Evolutionary conservation across 2,113 vertebrate genomes (phyloP).

Genomic region (Centrocercus urophasianus): DNA sequence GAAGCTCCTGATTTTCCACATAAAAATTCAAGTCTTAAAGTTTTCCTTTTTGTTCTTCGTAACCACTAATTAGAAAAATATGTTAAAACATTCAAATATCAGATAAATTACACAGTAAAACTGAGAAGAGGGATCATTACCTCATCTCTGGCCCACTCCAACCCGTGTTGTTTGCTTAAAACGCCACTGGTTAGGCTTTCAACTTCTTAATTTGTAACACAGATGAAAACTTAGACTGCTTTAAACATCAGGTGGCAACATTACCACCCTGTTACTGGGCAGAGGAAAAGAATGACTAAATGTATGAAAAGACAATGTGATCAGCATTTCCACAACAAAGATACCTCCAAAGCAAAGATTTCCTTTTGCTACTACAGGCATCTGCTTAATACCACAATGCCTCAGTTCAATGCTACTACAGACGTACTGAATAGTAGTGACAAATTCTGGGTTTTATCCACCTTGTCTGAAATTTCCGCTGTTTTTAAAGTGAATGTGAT

Average conservation of each 20-base stretch:
- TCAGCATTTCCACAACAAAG: not conserved
- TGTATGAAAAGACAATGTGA: not conserved
- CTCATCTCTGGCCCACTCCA: not conserved
- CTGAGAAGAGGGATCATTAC: not conserved
- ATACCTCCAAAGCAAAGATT: not conserved
- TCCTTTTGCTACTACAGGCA: not conserved
- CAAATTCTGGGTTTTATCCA: not conserved
- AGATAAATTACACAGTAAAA: not conserved
- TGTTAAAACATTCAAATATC: not conserved
- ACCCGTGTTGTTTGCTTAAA: not conserved
- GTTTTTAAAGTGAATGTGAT: constrained; percentile 76
- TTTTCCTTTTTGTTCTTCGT: not conserved
- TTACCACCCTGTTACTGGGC: not conserved
- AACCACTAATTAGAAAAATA: not conserved
- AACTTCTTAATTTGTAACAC: not conserved
- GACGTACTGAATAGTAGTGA: not conserved
- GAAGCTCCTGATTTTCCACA: not conserved
- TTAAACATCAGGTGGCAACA: not conserved
- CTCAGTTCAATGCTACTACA: not conserved
- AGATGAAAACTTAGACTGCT: not conserved
- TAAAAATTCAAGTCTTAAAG: not conserved
- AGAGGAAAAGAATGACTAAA: not conserved
- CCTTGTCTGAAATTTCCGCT: not conserved
- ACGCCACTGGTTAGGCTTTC: not conserved
- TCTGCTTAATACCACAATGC: not conserved